Conservation (phyloP, 1,140 invertebrate species). For the Scaptomyza graminum region DNA sequence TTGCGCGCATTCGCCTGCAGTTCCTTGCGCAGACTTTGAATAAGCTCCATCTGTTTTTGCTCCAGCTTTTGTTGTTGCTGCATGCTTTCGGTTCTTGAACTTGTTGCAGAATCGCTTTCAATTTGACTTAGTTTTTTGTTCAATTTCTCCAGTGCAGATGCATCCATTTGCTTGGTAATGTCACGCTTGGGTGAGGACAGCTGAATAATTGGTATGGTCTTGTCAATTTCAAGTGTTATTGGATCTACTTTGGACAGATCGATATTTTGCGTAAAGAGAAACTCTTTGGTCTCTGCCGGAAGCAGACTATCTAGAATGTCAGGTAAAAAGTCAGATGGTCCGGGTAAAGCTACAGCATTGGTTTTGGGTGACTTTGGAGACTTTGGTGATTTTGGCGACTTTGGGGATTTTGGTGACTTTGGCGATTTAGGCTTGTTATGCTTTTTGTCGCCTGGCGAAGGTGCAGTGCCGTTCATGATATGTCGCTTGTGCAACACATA, state of each 20-base stretch:
- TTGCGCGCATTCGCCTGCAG: slow-evolving; percentile 73
- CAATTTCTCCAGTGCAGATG: slow-evolving; percentile 87
- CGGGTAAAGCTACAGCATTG: slow-evolving; percentile 11
- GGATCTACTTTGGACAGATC: slow-evolving; percentile 89
- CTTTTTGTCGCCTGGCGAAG: slow-evolving; percentile 85
- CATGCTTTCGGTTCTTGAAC: slow-evolving; percentile 88
- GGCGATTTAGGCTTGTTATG: slow-evolving; percentile 85
- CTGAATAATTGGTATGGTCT: slow-evolving; percentile 86
- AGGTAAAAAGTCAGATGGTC: slow-evolving; percentile 71
- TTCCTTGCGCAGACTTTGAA: slow-evolving; percentile 83
- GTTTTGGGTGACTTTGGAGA: slow-evolving; percentile 84
- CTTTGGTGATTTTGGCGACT: slow-evolving; percentile 86
- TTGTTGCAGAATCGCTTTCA: slow-evolving; percentile 88
- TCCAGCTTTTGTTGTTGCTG: slow-evolving; percentile 86
- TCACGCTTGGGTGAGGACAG: slow-evolving; percentile 88
- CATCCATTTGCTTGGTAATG: slow-evolving; percentile 88
- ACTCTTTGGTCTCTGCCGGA: slow-evolving; percentile 84
- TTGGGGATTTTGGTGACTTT: slow-evolving; percentile 86
- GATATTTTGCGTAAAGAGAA: slow-evolving; percentile 89
- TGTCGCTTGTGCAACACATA: slow-evolving; percentile 92
- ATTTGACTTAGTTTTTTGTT: slow-evolving; percentile 90
- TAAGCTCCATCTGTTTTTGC: slow-evolving; percentile 84
- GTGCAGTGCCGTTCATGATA: slow-evolving; percentile 91
- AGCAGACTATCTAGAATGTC: slow-evolving; percentile 80
- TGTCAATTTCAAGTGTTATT: slow-evolving; percentile 88